Percentiles rank a stretch among this genome's conserved stretches.
These are phyloP conservation scores for Diaperis boleti DNA, from an alignment of 2,888 invertebrate species.

Conservation along the genomic window DNA sequence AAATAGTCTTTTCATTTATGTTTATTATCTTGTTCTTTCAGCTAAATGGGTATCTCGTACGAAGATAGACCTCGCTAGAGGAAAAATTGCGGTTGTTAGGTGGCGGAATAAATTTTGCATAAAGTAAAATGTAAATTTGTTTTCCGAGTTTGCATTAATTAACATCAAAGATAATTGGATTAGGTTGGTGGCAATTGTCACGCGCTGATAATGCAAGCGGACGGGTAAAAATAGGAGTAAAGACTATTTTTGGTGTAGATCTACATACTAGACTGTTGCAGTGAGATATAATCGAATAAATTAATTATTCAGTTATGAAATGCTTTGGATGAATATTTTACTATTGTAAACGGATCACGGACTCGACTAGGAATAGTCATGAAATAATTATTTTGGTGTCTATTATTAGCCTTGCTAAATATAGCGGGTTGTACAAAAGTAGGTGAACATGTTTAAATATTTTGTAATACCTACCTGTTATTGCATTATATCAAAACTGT, in stretches of 20 bases:
- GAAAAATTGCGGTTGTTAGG: neutral
- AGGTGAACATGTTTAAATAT: too few species aligned
- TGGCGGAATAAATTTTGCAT: neutral
- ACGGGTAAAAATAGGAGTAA: neutral
- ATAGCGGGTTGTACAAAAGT: too few species aligned
- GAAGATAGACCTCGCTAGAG: slow-evolving; percentile 2
- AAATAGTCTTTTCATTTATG: slow-evolving; percentile 28
- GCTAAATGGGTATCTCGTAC: slow-evolving; percentile 17
- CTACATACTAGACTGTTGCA: neutral
- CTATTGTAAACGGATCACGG: too few species aligned
- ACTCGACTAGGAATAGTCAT: too few species aligned
- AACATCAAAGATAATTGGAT: slow-evolving; percentile 19
- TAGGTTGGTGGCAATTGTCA: neutral
- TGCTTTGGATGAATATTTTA: too few species aligned
- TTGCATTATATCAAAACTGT: too few species aligned
- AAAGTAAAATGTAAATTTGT: slow-evolving; percentile 2
- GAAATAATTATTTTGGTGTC: too few species aligned
- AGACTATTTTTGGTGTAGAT: neutral
- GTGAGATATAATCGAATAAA: too few species aligned
- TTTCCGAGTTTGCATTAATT: neutral
- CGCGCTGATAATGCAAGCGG: neutral
- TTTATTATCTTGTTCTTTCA: slow-evolving; percentile 30
- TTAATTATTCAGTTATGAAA: too few species aligned
- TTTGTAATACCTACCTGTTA: too few species aligned
- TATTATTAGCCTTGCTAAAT: neutral